Base-by-base conservation (phyloP, 2,888 invertebrate genomes). In the Callyntrura sp. region DNA sequence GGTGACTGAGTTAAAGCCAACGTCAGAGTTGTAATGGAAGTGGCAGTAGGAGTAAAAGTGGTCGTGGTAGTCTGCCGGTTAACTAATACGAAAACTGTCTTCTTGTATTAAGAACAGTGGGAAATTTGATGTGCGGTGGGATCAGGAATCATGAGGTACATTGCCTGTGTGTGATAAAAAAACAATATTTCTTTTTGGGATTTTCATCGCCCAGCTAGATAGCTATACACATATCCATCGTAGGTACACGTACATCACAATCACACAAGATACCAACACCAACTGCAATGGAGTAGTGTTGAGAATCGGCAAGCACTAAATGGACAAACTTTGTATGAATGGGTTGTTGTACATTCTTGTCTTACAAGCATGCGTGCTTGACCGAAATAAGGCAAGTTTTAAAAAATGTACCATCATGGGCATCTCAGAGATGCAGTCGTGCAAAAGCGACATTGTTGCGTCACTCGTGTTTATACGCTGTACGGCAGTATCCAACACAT, bases 371-470 rank as follows among this genome's bases (percentile, higher is more conserved):
- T 81, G 62, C 28, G 79, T 86, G 86, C 78, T 79, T 79, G 73
- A 88, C 81, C 79, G 87, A 88, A 88, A 88, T 82, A 86, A 28
- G 28, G 43, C 81, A 43, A 45, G 43, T 81, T 81, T n/a, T 81
- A 81, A 25, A 62, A 60, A 60, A 43, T 51, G 57, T 62, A 62
- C 73, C 85, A 62, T 70, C 12, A 43, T 48, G 35, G 35, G 35
- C 55, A 28, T 81, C 79, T 76, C 9, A 62, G 23, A 84, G 84
- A 79, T 83, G 84, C 86, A 90, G 90, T 90, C 90, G 87, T 90
- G 88, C 90, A 87, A 45, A 51, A 83, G 83, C 48, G 70, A 88
- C 68, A 87, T 88, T 82, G 73, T 79, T 70, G 55, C 84, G 9
- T 84, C 57, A 35, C 55, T 45, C 11, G 12, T 17, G 14, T 17